phyloP scores from a whole-genome alignment of 2,888 invertebrate species.

The Limnephilus auricula region DNA sequence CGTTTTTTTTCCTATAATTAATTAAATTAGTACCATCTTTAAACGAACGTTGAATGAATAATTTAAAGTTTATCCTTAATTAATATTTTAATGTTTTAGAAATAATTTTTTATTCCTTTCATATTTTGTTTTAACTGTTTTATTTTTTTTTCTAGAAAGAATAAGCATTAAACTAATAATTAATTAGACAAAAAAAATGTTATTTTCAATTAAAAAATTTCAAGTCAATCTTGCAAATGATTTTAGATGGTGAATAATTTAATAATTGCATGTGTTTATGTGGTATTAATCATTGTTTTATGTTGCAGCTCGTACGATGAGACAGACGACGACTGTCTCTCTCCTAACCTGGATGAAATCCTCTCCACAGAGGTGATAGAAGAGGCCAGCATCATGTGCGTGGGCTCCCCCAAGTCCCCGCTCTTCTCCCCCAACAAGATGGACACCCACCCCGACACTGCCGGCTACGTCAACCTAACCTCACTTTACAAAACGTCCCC shows the following conservation, averaged over 20 bases:
- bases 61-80: not conserved
- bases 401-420: constrained; percentile 66
- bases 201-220: not conserved
- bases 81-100: not conserved
- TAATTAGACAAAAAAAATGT: not conserved
- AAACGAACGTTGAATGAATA: no score
- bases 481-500: constrained; percentile 75
- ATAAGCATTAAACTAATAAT: not conserved
- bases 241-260: not conserved
- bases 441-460: constrained; percentile 63
- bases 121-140: not conserved
- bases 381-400: constrained; percentile 73
- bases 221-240: not conserved
- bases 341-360: constrained; percentile 82
- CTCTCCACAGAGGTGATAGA: constrained; percentile 75
- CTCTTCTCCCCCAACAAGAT: constrained; percentile 67
- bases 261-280: not conserved
- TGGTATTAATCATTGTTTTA: not conserved
- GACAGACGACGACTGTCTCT: constrained; percentile 82
- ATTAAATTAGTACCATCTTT: no score
- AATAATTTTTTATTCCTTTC: not conserved
- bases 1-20: no score
- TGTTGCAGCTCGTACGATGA: constrained; percentile 82
- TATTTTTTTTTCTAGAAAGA: not conserved
- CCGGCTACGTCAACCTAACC: constrained; percentile 74